Evolutionary conservation across 2,113 vertebrate species (phyloP).

Genomic region (Gambusia affinis): DNA sequence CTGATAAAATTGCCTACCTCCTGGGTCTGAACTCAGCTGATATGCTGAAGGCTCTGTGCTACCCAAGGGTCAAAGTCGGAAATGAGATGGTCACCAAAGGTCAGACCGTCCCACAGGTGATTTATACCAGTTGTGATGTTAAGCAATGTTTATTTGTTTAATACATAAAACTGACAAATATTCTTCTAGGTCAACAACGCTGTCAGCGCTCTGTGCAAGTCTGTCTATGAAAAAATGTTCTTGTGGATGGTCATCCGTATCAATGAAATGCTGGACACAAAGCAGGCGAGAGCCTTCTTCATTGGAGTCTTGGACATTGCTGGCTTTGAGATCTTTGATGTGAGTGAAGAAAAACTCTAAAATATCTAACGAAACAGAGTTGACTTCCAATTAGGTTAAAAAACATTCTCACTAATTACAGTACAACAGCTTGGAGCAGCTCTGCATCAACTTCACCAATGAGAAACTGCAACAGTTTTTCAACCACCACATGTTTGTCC

Average conservation of each 20-base stretch:
- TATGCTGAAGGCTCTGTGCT: conserved; percentile 80
- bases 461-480: conserved; percentile 92
- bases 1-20: no score
- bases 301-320: conserved; percentile 84
- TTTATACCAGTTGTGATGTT: background rate
- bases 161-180: background rate
- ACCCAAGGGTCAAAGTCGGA: conserved; percentile 74
- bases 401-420: conserved; percentile 33
- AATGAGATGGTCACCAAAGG: conserved; percentile 74
- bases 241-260: conserved; percentile 84
- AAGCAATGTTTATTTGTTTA: background rate
- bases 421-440: conserved; percentile 89
- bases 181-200: conserved; percentile 75
- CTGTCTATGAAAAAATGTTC: conserved; percentile 85
- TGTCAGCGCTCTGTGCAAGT: conserved; percentile 77
- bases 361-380: no score
- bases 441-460: conserved; percentile 91
- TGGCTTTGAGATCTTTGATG: conserved; percentile 85
- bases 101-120: conserved; percentile 75
- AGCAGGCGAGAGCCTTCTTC: conserved; percentile 75
- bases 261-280: conserved; percentile 83
- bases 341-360: conserved; percentile 40
- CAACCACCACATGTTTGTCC: conserved; percentile 85
- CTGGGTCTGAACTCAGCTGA: conserved; percentile 85
- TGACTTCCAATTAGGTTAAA: no score